A percentile compares a stretch with the other conserved stretches of the same genome.
Evolutionary conservation across 2,888 invertebrate genomes (phyloP).

Genomic region (Hyppa rectilinea): DNA sequence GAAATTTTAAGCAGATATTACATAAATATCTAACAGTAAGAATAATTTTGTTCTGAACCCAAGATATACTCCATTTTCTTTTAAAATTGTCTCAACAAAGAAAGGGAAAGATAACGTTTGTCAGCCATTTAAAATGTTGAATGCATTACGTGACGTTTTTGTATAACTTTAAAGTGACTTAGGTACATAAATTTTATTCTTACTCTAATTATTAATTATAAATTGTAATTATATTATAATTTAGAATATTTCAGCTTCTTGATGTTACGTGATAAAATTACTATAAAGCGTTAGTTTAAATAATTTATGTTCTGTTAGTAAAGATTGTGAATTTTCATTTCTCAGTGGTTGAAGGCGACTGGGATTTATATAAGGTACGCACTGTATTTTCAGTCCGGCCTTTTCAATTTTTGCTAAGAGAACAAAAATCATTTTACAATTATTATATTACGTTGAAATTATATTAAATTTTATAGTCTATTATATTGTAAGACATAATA

Average conservation of each 20-base stretch:
- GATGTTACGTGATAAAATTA: slow-evolving; percentile 79
- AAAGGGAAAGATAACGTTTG: slow-evolving; percentile 38
- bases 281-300: slow-evolving; percentile 84
- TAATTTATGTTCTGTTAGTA: slow-evolving; percentile 54
- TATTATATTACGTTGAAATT: slow-evolving; percentile 54
- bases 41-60: slow-evolving; percentile 29
- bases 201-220: slow-evolving; percentile 63
- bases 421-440: slow-evolving; percentile 54
- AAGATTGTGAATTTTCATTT: slow-evolving; percentile 21
- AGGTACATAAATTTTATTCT: slow-evolving; percentile 60
- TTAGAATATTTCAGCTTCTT: slow-evolving; percentile 85
- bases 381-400: not conserved
- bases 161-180: slow-evolving; percentile 61
- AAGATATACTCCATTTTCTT: slow-evolving; percentile 22
- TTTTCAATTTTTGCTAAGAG: slow-evolving; percentile 35
- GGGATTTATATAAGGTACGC: not conserved
- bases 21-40: slow-evolving; percentile 24
- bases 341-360: not conserved
- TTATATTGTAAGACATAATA: slow-evolving; percentile 63
- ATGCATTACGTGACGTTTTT: slow-evolving; percentile 55
- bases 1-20: slow-evolving; percentile 30
- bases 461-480: slow-evolving; percentile 55
- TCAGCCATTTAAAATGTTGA: slow-evolving; percentile 51
- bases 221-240: slow-evolving; percentile 79
- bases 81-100: slow-evolving; percentile 44